These are phyloP conservation scores for Corythucha ciliata DNA, from an alignment of 2,888 invertebrate species.

Conservation along the genomic window DNA sequence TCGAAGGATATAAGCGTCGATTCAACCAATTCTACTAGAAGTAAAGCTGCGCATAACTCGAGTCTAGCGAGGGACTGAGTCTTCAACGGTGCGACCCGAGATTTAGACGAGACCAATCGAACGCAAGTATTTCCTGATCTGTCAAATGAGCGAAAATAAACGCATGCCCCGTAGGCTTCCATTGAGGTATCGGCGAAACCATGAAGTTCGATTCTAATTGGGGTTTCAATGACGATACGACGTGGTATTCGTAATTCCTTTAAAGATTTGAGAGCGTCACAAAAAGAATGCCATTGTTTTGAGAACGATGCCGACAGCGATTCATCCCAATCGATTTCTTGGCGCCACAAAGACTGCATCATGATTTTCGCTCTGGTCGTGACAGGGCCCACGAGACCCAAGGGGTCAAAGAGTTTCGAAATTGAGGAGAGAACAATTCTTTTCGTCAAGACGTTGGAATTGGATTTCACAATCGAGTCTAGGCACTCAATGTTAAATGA, in stretches of 20 bases:
- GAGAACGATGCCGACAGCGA: not conserved
- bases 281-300: not conserved
- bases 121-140: not conserved
- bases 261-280: not conserved
- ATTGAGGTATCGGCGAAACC: not conserved
- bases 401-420: not conserved
- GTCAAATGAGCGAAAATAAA: not conserved
- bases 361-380: constrained; percentile 13
- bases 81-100: constrained; percentile 1
- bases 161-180: not conserved
- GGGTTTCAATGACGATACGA: not conserved
- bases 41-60: no score
- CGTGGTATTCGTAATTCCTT: constrained; percentile 1
- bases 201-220: not conserved
- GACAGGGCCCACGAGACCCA: not conserved
- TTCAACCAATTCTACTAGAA: not conserved
- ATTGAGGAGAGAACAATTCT: not conserved
- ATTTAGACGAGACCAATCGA: not conserved
- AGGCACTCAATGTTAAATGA: no score
- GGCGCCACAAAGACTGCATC: constrained; percentile 16
- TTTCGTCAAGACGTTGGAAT: no score
- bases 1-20: not conserved
- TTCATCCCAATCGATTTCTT: constrained; percentile 19
- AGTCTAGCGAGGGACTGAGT: not conserved
- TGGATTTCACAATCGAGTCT: no score